Conservation (phyloP, 2,113 vertebrate species). For the Ursus arctos region DNA sequence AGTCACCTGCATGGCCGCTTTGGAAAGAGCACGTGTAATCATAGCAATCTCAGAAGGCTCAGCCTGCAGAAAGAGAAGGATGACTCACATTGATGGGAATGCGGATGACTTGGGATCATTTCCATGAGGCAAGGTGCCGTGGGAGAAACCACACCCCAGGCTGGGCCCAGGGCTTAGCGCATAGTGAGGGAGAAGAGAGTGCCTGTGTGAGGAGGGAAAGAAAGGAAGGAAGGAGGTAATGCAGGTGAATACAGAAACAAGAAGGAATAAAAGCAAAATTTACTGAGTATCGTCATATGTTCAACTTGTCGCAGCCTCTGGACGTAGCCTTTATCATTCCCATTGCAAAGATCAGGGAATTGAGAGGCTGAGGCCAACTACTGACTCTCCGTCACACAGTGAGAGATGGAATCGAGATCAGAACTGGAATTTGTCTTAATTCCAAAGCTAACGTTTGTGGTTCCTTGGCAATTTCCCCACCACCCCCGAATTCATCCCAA, state of each 20-base stretch:
- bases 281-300: not conserved
- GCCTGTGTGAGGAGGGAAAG: not conserved
- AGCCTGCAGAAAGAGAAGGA: not conserved
- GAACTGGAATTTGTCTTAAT: not conserved
- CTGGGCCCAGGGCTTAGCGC: not conserved
- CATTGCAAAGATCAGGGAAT: not conserved
- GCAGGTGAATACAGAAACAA: not conserved
- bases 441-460: not conserved
- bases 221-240: not conserved
- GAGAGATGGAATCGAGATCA: not conserved
- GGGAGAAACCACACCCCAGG: not conserved
- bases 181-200: not conserved
- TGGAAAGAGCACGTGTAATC: not conserved
- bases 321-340: not conserved
- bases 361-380: not conserved
- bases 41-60: not conserved
- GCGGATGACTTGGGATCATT: not conserved
- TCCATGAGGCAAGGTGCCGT: not conserved
- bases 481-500: not conserved
- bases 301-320: not conserved
- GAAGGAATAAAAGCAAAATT: not conserved
- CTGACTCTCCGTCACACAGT: not conserved
- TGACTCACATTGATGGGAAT: not conserved
- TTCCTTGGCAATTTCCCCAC: not conserved
- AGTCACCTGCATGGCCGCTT: not conserved